Base-by-base conservation (phyloP, 2,888 invertebrate genomes). In the Eupithecia subumbrata region DNA sequence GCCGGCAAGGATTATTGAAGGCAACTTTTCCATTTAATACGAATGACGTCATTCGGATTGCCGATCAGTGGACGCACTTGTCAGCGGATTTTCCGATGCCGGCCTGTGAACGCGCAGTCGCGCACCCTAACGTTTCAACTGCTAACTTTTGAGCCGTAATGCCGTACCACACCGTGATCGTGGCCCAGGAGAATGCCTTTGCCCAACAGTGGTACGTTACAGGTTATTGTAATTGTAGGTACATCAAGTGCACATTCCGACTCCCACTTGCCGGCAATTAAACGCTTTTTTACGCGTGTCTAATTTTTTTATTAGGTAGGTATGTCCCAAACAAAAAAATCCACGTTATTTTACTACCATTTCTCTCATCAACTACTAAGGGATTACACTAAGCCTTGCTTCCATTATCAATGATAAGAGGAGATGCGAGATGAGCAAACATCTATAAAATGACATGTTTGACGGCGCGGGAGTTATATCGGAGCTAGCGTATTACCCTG, bases 401-500 rank as follows among this genome's bases (percentile, higher is more conserved):
- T 22, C 67, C 34, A 71, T 71, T 75, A 72, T 77, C 74, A 66
- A 30, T 22, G 69, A 43, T 74, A 75, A 68, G 43, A 40, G 52
- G 34, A n/a, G n/a, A 63, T 60, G 52, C 18, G 52, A 71, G 71
- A 75, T 71, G 30, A 63, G 22, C 66, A 37, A 37, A 37, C 40
- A 37, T n/a, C 71, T 77, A 80, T 80, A 81, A 72, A 78, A 37
- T 60, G 43, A 56, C 18, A 60, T 71, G 71, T 67, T 48, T 18
- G 56, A 48, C 43, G 30, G 9, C 16, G 64, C 14, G 18, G 40
- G 43, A 71, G 30, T 72, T 68, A 70, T 71, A 56, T 25, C 43
- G 43, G 37, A 0, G 5, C 18, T 40, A 11, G 14, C 37, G 40
- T 67, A 34, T 64, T 34, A 40, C 34, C 34, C n/a, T 67, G 66